Conservation (phyloP, 2,888 invertebrate genomes). For the Eucera pruinosa region DNA sequence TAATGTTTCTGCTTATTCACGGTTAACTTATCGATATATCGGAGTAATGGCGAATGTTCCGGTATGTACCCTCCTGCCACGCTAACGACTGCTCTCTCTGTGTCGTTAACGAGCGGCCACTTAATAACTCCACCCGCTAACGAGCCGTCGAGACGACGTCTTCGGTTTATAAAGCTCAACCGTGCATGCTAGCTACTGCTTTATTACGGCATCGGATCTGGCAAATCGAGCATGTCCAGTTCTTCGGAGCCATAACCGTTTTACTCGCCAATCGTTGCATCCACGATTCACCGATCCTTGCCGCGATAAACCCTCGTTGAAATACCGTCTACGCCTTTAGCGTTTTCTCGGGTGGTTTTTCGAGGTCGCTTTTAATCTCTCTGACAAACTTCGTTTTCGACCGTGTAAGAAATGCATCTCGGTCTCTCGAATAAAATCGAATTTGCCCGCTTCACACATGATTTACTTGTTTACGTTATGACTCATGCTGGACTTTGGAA, state of each 20-base stretch:
- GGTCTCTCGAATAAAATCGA: conserved; percentile 7
- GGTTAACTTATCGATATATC: conserved; percentile 56
- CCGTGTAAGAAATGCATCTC: not conserved
- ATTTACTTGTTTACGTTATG: conserved; percentile 16
- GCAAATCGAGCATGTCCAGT: conserved; percentile 65
- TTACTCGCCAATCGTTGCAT: conserved; percentile 45
- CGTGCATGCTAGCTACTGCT: conserved; percentile 45
- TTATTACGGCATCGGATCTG: conserved; percentile 36
- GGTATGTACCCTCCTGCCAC: conserved; percentile 39
- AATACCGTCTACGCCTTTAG: conserved; percentile 22
- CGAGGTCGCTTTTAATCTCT: not conserved
- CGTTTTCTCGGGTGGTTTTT: not conserved
- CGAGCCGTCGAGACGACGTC: conserved; percentile 69
- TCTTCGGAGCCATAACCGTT: conserved; percentile 24
- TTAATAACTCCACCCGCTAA: conserved; percentile 71
- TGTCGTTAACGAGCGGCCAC: conserved; percentile 67
- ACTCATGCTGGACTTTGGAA: conserved; percentile 25
- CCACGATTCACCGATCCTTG: conserved; percentile 29
- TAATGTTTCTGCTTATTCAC: conserved; percentile 53
- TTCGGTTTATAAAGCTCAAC: conserved; percentile 60
- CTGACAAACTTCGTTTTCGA: not conserved
- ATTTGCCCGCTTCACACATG: conserved; percentile 8
- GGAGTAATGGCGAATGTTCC: conserved; percentile 57
- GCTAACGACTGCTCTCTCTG: conserved; percentile 59
- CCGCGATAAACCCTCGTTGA: conserved; percentile 28